Percentiles rank a stretch among this genome's conserved stretches.
Conservation (phyloP, 2,797 vertebrate species). For the Synaphobranchus kaupii region DNA sequence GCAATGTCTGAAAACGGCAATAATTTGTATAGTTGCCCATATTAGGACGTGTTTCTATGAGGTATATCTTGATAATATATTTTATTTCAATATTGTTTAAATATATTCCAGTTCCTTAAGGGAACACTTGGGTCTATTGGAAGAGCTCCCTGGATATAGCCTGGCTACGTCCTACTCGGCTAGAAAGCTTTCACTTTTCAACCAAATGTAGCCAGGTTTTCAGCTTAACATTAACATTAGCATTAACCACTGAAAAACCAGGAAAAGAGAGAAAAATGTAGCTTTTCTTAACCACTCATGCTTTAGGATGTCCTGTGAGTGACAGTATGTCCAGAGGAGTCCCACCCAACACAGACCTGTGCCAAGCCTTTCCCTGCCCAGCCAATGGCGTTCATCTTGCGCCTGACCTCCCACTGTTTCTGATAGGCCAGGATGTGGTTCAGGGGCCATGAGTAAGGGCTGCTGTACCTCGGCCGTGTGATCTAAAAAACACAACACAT, state of each 20-base stretch:
- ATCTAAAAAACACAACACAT: conserved; percentile 58
- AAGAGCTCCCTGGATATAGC: not conserved
- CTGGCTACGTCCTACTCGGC: too few relatives aligned
- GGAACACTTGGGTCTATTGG: not conserved
- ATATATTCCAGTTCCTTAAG: not conserved
- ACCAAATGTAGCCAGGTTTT: too few relatives aligned
- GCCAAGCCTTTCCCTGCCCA: conserved; percentile 81
- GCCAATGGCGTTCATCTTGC: conserved; percentile 90
- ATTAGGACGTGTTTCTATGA: not conserved
- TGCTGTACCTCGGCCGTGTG: conserved; percentile 73
- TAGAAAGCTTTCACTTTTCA: too few relatives aligned
- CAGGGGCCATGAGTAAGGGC: conserved; percentile 93
- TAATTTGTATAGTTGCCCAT: not conserved
- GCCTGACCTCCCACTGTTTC: conserved; percentile 90
- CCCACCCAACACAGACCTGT: conserved; percentile 75
- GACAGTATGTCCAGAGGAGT: conserved; percentile 71
- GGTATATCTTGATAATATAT: not conserved
- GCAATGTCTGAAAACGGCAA: not conserved
- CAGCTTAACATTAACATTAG: not conserved
- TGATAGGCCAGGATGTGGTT: conserved; percentile 73
- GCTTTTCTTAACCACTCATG: not conserved
- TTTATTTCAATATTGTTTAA: not conserved
- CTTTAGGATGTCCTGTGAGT: conserved; percentile 42
- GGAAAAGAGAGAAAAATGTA: not conserved
- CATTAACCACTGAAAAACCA: not conserved